Evolutionary conservation across 2,888 invertebrate genomes (phyloP).

Genomic region (Junonia oenone): DNA sequence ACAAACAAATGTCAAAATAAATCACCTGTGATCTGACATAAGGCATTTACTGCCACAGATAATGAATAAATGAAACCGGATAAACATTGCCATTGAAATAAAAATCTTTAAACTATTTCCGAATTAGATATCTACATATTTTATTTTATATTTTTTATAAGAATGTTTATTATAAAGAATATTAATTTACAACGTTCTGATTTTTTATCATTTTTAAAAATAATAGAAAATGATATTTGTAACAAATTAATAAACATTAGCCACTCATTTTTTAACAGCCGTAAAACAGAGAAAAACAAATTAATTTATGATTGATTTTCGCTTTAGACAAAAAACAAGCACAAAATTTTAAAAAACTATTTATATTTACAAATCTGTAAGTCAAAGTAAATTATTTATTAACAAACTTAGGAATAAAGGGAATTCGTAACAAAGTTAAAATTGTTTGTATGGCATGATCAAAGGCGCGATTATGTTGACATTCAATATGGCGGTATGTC

Average conservation of each 20-base stretch:
- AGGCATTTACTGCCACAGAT: neutral
- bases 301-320: conserved; percentile 37
- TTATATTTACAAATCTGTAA: conserved; percentile 38
- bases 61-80: neutral
- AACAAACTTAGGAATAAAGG: conserved; percentile 9
- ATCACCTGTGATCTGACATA: neutral
- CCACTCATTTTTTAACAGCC: conserved; percentile 9
- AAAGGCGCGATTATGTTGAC: conserved; percentile 81
- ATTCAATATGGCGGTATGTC: conserved; percentile 97
- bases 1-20: neutral
- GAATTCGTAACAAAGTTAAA: conserved; percentile 29
- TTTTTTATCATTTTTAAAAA: neutral
- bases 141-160: too few relatives aligned
- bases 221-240: neutral
- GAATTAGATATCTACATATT: too few relatives aligned
- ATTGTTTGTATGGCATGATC: conserved; percentile 52
- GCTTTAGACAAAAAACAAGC: conserved; percentile 67
- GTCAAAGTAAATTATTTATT: conserved; percentile 31
- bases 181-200: too few relatives aligned
- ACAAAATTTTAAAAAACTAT: conserved; percentile 67
- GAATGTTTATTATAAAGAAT: too few relatives aligned
- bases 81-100: neutral
- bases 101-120: too few relatives aligned
- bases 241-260: neutral
- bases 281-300: conserved; percentile 28